A percentile compares a stretch with the other conserved stretches of the same genome.
Conservation (phyloP, 2,888 invertebrate genomes). For the Sarcophaga carnaria region DNA sequence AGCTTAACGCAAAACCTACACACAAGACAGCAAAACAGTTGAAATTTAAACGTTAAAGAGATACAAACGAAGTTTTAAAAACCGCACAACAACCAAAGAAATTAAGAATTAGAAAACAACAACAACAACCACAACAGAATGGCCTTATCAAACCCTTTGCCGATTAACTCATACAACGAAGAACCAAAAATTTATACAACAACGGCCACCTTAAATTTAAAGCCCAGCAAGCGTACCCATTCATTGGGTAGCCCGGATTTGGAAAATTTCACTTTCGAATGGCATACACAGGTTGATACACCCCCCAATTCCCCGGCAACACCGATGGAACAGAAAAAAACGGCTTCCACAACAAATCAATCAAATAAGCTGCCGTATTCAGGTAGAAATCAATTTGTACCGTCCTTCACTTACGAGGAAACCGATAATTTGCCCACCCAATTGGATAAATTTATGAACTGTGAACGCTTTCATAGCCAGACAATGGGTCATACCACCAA, state of each 20-base stretch:
- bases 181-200: constrained; percentile 67
- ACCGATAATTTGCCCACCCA: constrained; percentile 72
- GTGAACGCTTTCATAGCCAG: constrained; percentile 75
- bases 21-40: constrained; percentile 65
- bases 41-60: constrained; percentile 65
- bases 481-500: constrained; percentile 50
- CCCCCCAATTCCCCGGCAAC: constrained; percentile 65
- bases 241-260: constrained; percentile 16
- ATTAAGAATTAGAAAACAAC: not conserved
- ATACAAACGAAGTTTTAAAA: constrained; percentile 44
- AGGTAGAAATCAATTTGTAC: constrained; percentile 44
- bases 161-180: constrained; percentile 47
- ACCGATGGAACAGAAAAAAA: constrained; percentile 31
- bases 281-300: constrained; percentile 69
- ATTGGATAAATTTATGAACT: constrained; percentile 75
- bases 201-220: constrained; percentile 64
- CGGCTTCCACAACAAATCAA: constrained; percentile 21
- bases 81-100: not conserved
- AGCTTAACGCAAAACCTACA: constrained; percentile 51
- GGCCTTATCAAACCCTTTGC: constrained; percentile 61
- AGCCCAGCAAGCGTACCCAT: constrained; percentile 37
- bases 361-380: too few relatives aligned
- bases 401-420: constrained; percentile 59
- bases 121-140: constrained; percentile 32
- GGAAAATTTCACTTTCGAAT: constrained; percentile 62